Conservation (phyloP, 2,113 vertebrate species). For the Sylvia atricapilla region DNA sequence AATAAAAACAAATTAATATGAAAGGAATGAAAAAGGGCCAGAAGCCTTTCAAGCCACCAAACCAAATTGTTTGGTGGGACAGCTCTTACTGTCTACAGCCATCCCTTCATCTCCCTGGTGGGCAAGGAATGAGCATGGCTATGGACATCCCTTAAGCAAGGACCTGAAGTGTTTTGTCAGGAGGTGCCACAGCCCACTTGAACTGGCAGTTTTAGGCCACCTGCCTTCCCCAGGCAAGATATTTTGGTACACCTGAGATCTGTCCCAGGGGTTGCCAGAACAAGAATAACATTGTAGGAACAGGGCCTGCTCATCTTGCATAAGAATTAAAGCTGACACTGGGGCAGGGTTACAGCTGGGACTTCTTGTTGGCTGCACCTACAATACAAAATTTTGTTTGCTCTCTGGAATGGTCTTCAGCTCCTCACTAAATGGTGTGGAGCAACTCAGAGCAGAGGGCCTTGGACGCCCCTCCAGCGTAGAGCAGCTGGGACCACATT, state of each 20-base stretch:
- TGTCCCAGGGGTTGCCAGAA: not conserved
- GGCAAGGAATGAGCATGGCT: not conserved
- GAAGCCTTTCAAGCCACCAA: not conserved
- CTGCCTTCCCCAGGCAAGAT: not conserved
- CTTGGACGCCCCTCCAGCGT: not conserved
- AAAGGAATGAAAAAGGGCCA: not conserved
- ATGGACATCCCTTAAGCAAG: not conserved
- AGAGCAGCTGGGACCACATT: rapidly evolving
- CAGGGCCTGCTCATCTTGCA: not conserved
- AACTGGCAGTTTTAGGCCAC: slow-evolving; percentile 30
- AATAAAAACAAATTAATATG: not conserved
- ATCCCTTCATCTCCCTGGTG: not conserved
- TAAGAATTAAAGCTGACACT: slow-evolving; percentile 11
- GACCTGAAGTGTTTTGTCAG: not conserved
- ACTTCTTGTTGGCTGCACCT: not conserved
- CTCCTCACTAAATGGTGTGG: not conserved
- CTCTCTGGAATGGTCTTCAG: not conserved
- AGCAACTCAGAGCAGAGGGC: not conserved
- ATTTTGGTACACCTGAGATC: slow-evolving; percentile 19
- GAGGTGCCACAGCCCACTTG: not conserved
- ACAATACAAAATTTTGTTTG: not conserved
- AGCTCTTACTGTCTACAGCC: not conserved
- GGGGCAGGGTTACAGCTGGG: not conserved
- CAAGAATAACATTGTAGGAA: not conserved
- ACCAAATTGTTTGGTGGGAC: not conserved